phyloP scores from a whole-genome alignment of 2,888 invertebrate species.

The Tinea semifulvella region DNA sequence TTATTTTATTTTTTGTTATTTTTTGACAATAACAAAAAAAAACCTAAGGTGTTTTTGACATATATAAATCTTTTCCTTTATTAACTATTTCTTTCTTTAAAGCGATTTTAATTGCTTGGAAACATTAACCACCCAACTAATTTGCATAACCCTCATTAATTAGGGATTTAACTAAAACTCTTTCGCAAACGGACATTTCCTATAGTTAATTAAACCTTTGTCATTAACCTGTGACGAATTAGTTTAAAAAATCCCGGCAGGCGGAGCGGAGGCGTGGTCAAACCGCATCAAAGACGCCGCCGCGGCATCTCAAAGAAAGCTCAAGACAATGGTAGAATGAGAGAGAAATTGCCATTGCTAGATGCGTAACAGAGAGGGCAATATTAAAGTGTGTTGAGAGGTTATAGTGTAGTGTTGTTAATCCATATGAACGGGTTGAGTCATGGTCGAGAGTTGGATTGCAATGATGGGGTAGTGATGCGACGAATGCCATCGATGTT shows the following conservation, averaged over 20 bases:
- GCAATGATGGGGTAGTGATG: slow-evolving; percentile 45
- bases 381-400: slow-evolving; percentile 28
- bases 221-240: slow-evolving; percentile 62
- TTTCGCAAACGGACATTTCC: slow-evolving; percentile 37
- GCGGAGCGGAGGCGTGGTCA: slow-evolving; percentile 46
- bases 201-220: slow-evolving; percentile 54
- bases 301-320: slow-evolving; percentile 44
- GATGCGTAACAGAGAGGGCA: slow-evolving; percentile 27
- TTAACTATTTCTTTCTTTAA: too few species aligned
- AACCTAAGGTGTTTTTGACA: too few species aligned
- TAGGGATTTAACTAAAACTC: slow-evolving; percentile 14
- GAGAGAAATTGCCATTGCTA: slow-evolving; percentile 19
- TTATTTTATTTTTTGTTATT: too few species aligned
- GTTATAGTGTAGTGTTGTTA: slow-evolving; percentile 38
- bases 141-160: too few species aligned
- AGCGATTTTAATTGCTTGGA: too few species aligned
- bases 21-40: too few species aligned
- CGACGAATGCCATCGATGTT: slow-evolving; percentile 26
- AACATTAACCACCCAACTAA: too few species aligned
- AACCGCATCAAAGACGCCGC: slow-evolving; percentile 52
- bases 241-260: slow-evolving; percentile 32
- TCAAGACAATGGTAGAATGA: slow-evolving; percentile 36
- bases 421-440: slow-evolving; percentile 55
- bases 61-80: too few species aligned
- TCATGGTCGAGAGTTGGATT: slow-evolving; percentile 36